phyloP scores from a whole-genome alignment of 1,140 invertebrate genomes.

The Nylanderia fulva region DNA sequence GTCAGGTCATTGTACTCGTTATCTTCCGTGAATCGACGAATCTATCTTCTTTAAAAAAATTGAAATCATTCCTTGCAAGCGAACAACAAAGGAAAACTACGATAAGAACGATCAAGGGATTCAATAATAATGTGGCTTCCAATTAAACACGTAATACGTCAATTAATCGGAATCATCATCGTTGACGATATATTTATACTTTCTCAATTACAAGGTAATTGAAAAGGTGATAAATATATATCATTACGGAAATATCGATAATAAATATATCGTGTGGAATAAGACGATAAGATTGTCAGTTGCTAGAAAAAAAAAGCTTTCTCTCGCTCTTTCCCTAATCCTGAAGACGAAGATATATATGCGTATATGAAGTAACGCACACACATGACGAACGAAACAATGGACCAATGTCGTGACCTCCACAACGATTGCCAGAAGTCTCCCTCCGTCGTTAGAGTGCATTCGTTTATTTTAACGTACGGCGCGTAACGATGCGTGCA shows the following conservation, averaged over 20 bases:
- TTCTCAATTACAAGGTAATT: slow-evolving; percentile 14
- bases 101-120: not conserved
- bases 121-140: not conserved
- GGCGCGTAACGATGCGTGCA: slow-evolving; percentile 6
- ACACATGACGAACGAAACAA: no score
- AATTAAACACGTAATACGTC: not conserved
- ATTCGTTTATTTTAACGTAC: slow-evolving; percentile 47
- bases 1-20: slow-evolving; percentile 32
- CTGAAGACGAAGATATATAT: not conserved
- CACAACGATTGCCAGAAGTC: not conserved
- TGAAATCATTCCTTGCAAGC: slow-evolving; percentile 9
- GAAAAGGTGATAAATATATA: not conserved
- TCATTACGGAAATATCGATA: not conserved
- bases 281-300: not conserved
- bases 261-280: not conserved
- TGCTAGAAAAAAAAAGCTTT: not conserved
- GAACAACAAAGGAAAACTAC: slow-evolving; percentile 8
- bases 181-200: not conserved
- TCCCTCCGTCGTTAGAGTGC: not conserved
- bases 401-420: not conserved
- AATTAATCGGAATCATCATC: not conserved
- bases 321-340: not conserved
- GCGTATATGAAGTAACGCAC: not conserved
- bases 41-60: not conserved
- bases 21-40: not conserved